A percentile compares a stretch with the other conserved stretches of the same genome.
Conservation (phyloP, 2,888 invertebrate species). For the Caenorhabditis virilis region DNA sequence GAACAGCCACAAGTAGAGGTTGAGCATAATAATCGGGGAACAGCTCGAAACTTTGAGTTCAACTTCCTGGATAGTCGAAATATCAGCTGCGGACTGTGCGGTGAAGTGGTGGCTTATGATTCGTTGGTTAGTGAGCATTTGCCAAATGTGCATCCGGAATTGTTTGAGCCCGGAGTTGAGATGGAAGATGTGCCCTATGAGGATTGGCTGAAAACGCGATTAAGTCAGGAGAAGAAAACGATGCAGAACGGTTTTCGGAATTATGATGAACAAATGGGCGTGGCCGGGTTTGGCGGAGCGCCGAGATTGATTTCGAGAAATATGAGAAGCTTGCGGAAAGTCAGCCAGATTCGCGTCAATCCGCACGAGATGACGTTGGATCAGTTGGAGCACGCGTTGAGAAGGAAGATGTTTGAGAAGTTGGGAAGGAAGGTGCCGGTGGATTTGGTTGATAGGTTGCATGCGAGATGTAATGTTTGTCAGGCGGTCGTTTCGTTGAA, state of each 20-base stretch:
- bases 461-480: slow-evolving; percentile 66
- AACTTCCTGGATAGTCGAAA: slow-evolving; percentile 58
- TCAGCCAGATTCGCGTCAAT: slow-evolving; percentile 65
- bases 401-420: slow-evolving; percentile 66
- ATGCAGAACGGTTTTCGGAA: slow-evolving; percentile 52
- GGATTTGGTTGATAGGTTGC: slow-evolving; percentile 64
- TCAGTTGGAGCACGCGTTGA: slow-evolving; percentile 60
- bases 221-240: slow-evolving; percentile 45
- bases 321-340: slow-evolving; percentile 26
- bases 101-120: slow-evolving; percentile 65
- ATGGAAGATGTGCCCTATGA: slow-evolving; percentile 66
- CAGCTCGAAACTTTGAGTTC: slow-evolving; percentile 38
- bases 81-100: slow-evolving; percentile 66
- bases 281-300: slow-evolving; percentile 19
- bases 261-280: slow-evolving; percentile 15
- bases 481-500: slow-evolving; percentile 64
- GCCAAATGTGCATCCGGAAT: slow-evolving; percentile 62
- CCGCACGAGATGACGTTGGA: slow-evolving; percentile 58
- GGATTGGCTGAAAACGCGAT: slow-evolving; percentile 53
- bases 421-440: slow-evolving; percentile 66
- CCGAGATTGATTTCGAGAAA: slow-evolving; percentile 13
- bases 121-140: slow-evolving; percentile 59
- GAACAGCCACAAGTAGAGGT: not conserved
- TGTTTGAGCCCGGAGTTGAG: slow-evolving; percentile 40
- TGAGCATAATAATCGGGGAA: too few relatives aligned